A percentile compares a stretch with the other conserved stretches of the same genome.
phyloP scores from a whole-genome alignment of 2,797 vertebrate species.

The Alauda arvensis region DNA sequence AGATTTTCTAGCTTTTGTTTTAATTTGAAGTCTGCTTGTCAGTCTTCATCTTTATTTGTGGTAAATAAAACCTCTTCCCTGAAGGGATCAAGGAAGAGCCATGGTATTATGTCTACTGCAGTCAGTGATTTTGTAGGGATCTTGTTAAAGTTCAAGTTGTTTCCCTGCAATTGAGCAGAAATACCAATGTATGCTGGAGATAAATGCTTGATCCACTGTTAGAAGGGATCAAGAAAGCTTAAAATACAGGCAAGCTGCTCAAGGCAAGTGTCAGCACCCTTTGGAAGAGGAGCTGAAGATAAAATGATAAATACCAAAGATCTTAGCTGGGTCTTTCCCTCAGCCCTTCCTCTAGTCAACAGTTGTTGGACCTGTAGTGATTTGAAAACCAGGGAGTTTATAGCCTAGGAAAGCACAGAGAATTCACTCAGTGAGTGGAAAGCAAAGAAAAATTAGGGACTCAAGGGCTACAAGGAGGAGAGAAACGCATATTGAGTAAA shows the following conservation, averaged over 20 bases:
- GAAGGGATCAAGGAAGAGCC: constrained; percentile 32
- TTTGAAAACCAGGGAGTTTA: background rate
- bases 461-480: fast-evolving
- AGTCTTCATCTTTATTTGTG: constrained; percentile 24
- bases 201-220: background rate
- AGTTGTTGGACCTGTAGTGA: background rate
- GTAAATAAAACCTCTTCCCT: constrained; percentile 49
- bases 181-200: background rate
- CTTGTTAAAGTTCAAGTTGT: constrained; percentile 34
- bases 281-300: background rate
- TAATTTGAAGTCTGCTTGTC: constrained; percentile 47
- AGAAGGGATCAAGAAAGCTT: background rate
- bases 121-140: constrained; percentile 29
- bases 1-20: constrained; percentile 17
- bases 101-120: constrained; percentile 25
- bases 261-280: background rate
- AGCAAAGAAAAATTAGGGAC: background rate
- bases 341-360: background rate
- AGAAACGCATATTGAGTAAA: background rate
- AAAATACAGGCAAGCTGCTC: background rate
- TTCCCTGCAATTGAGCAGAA: constrained; percentile 3
- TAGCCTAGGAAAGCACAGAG: background rate
- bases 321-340: background rate
- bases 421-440: background rate
- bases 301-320: background rate